Percentiles rank a stretch among this genome's conserved stretches.
These are phyloP conservation scores for Varanus komodoensis DNA, from an alignment of 2,113 vertebrate species.

Conservation along the genomic window DNA sequence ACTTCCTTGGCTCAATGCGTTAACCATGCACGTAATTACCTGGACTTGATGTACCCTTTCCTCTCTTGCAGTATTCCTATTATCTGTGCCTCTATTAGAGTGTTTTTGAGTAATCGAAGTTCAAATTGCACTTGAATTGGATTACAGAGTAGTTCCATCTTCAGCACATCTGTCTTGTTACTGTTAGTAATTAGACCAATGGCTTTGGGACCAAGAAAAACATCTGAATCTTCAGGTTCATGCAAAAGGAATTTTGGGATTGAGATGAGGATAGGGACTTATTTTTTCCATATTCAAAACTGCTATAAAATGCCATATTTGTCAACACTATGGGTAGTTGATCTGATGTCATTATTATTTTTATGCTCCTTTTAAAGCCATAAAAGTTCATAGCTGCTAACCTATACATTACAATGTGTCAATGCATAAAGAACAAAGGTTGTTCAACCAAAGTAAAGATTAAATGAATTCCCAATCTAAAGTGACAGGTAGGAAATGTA, in stretches of 20 bases:
- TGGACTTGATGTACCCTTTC: too few relatives aligned
- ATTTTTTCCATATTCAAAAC: not conserved
- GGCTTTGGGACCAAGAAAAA: not conserved
- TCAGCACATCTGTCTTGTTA: not conserved
- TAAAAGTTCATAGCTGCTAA: not conserved
- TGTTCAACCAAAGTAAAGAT: fast-evolving
- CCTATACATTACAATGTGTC: not conserved
- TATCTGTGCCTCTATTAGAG: too few relatives aligned
- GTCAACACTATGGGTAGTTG: too few relatives aligned
- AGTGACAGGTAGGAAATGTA: not conserved
- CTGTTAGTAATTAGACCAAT: not conserved
- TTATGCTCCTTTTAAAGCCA: not conserved
- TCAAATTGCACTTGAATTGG: slow-evolving; percentile 23
- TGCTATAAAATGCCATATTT: not conserved
- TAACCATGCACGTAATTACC: too few relatives aligned
- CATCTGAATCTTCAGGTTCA: not conserved
- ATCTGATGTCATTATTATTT: not conserved
- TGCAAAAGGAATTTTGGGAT: not conserved
- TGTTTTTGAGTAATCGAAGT: not conserved
- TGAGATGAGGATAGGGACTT: too few relatives aligned
- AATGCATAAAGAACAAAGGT: not conserved
- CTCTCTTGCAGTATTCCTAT: too few relatives aligned
- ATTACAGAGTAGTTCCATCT: not conserved
- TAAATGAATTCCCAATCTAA: slow-evolving; percentile 19
- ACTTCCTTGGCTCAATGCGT: too few relatives aligned